Percentiles rank a stretch among this genome's conserved stretches.
phyloP scores from a whole-genome alignment of 2,888 invertebrate species.

The Cyaniris semiargus region DNA sequence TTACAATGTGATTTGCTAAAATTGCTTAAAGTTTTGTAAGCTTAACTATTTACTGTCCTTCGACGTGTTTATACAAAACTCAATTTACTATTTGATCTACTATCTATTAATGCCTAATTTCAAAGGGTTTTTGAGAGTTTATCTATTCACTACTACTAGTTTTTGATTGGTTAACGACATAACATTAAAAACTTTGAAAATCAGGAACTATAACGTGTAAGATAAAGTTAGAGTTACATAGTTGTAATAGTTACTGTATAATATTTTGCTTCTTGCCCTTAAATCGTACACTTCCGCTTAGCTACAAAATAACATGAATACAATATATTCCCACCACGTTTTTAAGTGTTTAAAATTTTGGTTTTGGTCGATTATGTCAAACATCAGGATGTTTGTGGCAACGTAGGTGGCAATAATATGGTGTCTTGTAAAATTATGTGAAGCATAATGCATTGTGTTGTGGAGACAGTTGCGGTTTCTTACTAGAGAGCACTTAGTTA shows the following conservation, averaged over 20 bases:
- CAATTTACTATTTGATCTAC: background rate
- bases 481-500: slow-evolving; percentile 10
- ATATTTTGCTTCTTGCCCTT: too few relatives aligned
- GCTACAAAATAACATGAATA: too few relatives aligned
- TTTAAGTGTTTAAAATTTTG: too few relatives aligned
- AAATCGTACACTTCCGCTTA: too few relatives aligned
- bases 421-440: background rate
- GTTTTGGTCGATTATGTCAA: background rate
- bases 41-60: background rate
- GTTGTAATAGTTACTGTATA: too few relatives aligned
- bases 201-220: too few relatives aligned
- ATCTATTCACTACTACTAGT: background rate
- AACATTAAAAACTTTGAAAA: too few relatives aligned
- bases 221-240: too few relatives aligned
- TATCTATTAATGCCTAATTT: background rate
- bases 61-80: background rate
- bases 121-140: background rate
- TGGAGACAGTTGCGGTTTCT: slow-evolving; percentile 5
- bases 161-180: too few relatives aligned
- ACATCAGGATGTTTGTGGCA: background rate
- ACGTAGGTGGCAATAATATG: background rate
- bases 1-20: background rate
- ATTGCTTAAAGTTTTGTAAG: too few relatives aligned
- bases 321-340: too few relatives aligned
- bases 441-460: background rate